Evolutionary conservation across 2,888 invertebrate species (phyloP), one percentile per base, ranked within the genome.

Genomic region (Spodoptera exigua): DNA sequence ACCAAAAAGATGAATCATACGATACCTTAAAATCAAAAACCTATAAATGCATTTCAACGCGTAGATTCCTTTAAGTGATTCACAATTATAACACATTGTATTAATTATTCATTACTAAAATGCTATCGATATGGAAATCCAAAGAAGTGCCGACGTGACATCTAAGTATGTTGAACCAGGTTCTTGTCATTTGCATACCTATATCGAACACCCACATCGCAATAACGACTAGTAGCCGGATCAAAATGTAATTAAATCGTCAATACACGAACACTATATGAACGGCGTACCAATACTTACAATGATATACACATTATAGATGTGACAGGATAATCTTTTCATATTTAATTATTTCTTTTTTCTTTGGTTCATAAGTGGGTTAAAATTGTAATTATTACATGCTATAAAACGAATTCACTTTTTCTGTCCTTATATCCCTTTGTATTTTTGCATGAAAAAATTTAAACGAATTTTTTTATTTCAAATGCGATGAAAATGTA

Each of bases 171-270:
- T 78, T 77, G 73, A 72, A 79, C 78, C 76, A 76, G 76, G 81
- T 77, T 70, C 70, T 65, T 78, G 48, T 79, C 79, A 89, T 90
- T 89, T 87, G 87, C 90, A 91, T 90, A 89, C 85, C 75, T 89
- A 89, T 90, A 90, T 89, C 89, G 93, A 82, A 93, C 93, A 93
- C 93, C 93, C 93, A 94, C 93, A 90, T 90, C 89, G 93, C 86
- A 87, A 84, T 87, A 88, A 84, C 87, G 81, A 85, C 81, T 74
- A 76, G 85, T 81, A 88, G 88, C 90, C 89, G 92, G 90, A 93
- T 93, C 91, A 91, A 87, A 86, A 83, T 85, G 91, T 93, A 93
- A 94, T 94, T 94, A 93, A 93, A 91, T 88, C 89, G 89, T 90
- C 93, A 91, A 91, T 91, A 91, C 93, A 93, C 93, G 93, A 88